Base-by-base conservation (phyloP, 1,140 invertebrate species). In the Brachionus manjavacas region DNA sequence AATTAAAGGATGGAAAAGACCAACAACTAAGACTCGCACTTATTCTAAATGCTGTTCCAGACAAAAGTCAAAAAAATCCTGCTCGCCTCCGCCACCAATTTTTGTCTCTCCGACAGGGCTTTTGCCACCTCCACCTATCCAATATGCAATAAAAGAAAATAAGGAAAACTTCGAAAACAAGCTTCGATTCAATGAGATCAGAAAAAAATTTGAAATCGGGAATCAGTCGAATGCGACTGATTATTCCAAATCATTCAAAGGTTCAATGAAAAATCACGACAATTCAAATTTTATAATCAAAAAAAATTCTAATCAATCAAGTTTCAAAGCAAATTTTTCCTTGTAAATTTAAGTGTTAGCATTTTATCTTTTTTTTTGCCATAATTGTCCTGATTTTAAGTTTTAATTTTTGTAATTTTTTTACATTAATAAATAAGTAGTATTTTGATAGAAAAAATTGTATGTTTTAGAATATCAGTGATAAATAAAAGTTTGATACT, bases 241-340 rank as follows among this genome's bases (percentile, higher is more conserved):
- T 35, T n/a, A 39, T 31, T 6, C n/a, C 35, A n/a, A 12, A 4
- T 11, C 6, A 31, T 12, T 70, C n/a, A 70, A 70, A 6, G 20
- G 60, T 66, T 25, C 28, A 9, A 31, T 66, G 3, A n/a, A 25
- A 16, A 70, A 20, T n/a, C n/a, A n/a, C 1, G 14, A 7, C 0
- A 70, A 70, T 31, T 31, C 12, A 23, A 70, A 70, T 70, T 46
- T 46, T 46, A 46, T 0, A 11, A 46, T 46, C 14, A 46, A 46
- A 46, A 74, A 74, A 43, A 39, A 41, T 74, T 74, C 43, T 74
- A 74, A 74, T 74, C 70, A 74, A 41, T 74, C 41, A 74, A 39
- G 20, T 74, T 74, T 74, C 9, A 74, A 74, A 41, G 25, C 4
- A 11, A 68, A 68, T 4, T 31, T 25, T 23, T 68, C 14, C 28